A percentile compares a stretch with the other conserved stretches of the same genome.
phyloP scores from a whole-genome alignment of 2,888 invertebrate genomes.

The Drosophila kanekoi region DNA sequence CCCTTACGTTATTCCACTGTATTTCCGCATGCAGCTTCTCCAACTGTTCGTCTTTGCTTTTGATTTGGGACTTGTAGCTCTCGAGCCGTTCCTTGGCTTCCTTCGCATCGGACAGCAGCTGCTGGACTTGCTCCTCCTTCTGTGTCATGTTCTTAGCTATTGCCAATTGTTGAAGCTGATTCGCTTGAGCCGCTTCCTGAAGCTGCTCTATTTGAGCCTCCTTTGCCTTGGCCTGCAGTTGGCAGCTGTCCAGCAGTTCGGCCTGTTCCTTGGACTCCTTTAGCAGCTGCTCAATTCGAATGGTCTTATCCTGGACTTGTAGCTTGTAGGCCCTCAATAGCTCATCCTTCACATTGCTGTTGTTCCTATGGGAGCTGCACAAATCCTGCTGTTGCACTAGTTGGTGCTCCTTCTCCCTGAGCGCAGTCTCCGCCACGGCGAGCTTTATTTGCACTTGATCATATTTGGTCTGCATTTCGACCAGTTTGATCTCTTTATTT shows the following conservation, averaged over 20 bases:
- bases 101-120: constrained; percentile 1
- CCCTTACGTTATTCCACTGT: too few species aligned
- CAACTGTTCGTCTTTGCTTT: neutral
- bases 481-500: neutral
- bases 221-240: neutral
- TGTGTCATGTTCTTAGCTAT: neutral
- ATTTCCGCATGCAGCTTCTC: neutral
- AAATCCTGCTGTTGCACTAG: constrained; percentile 2
- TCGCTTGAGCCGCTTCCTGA: neutral
- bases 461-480: neutral
- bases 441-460: neutral
- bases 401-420: neutral
- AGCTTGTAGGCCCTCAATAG: neutral
- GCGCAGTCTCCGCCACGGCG: neutral
- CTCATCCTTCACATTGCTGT: constrained; percentile 12
- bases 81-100: neutral
- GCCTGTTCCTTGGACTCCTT: neutral
- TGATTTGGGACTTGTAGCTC: neutral
- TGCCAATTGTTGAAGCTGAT: neutral
- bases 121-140: neutral
- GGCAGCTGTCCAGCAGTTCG: neutral
- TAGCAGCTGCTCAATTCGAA: neutral
- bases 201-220: neutral
- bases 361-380: neutral
- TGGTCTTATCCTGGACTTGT: neutral